These are phyloP conservation scores for Eulacestoma nigropectus DNA, from an alignment of 2,113 vertebrate genomes.

Conservation along the genomic window DNA sequence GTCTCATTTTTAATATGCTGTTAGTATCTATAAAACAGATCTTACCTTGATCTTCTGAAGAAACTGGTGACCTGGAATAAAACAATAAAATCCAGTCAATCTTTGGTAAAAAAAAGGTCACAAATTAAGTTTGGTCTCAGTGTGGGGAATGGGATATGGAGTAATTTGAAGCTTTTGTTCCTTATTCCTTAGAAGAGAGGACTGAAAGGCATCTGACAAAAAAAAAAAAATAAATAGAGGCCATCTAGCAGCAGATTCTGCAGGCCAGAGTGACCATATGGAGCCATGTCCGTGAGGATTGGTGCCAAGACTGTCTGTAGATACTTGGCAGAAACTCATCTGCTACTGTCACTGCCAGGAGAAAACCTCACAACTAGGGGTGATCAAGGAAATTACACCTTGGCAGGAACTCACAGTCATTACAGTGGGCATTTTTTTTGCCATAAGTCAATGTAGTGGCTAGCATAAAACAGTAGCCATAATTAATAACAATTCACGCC, in stretches of 20 bases:
- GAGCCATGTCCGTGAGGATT: background rate
- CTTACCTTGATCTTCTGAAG: conserved; percentile 81
- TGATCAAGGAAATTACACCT: background rate
- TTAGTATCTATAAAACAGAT: background rate
- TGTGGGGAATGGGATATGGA: background rate
- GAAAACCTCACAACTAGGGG: background rate
- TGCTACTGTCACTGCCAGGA: background rate
- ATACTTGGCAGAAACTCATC: background rate
- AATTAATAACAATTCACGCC: background rate
- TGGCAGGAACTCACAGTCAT: background rate
- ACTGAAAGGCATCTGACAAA: background rate
- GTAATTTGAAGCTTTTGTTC: background rate
- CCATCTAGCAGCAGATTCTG: background rate
- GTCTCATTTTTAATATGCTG: background rate
- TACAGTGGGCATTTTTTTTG: background rate
- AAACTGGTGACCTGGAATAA: conserved; percentile 74
- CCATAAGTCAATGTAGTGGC: background rate
- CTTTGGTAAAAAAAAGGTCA: background rate
- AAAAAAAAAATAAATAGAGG: background rate
- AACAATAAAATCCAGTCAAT: conserved; percentile 66
- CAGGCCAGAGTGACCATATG: background rate
- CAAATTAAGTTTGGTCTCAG: background rate
- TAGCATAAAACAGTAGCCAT: background rate
- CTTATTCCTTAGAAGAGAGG: background rate
- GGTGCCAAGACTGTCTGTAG: background rate